Percentiles rank a stretch among this genome's conserved stretches.
phyloP scores from a whole-genome alignment of 2,113 vertebrate species.

The Azemiops feae region DNA sequence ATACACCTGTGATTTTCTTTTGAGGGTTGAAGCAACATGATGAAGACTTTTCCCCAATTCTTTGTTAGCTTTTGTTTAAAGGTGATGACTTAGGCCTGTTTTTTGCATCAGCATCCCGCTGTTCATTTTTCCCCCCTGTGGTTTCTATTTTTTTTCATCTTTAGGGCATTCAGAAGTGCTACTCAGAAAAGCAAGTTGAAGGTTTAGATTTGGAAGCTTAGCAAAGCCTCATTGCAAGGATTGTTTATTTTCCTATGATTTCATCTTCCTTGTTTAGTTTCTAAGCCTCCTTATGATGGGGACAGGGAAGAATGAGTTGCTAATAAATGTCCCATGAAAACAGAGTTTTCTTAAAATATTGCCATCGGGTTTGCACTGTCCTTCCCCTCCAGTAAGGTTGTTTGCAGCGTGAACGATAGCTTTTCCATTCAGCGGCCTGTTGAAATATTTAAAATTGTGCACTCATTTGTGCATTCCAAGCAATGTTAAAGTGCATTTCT shows the following conservation, averaged over 20 bases:
- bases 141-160: not conserved
- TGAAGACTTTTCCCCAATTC: not conserved
- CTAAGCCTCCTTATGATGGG: not conserved
- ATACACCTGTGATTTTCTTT: not conserved
- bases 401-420: not conserved
- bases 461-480: not conserved
- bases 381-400: not conserved
- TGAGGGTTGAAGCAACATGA: not conserved
- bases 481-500: not conserved
- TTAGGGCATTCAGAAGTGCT: not conserved
- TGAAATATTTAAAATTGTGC: not conserved
- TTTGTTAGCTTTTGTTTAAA: not conserved
- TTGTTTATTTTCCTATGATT: not conserved
- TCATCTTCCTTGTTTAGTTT: not conserved
- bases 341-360: not conserved
- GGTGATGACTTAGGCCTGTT: not conserved
- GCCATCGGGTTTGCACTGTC: not conserved
- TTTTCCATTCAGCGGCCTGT: not conserved
- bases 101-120: not conserved
- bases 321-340: not conserved
- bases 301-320: not conserved
- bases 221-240: not conserved
- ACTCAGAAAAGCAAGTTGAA: not conserved
- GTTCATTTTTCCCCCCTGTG: not conserved
- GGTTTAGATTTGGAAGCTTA: not conserved